Conservation (phyloP, 2,888 invertebrate species). For the Pollenia amentaria region DNA sequence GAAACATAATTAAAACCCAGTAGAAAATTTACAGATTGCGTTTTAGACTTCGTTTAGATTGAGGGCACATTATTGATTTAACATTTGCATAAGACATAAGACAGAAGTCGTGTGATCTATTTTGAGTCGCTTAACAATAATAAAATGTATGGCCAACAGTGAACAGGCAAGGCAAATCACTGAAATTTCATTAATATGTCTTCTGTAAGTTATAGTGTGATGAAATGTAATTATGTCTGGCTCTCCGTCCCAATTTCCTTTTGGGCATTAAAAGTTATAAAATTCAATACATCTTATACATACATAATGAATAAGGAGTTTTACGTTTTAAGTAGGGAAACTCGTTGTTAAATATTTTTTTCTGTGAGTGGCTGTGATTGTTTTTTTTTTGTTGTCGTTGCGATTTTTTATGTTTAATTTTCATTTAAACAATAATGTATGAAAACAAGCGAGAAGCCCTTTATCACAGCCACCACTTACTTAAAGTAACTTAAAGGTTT, state of each 20-base stretch:
- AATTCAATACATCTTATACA: constrained; percentile 40
- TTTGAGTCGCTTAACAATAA: too few relatives aligned
- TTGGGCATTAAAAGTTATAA: not conserved
- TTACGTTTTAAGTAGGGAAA: constrained; percentile 57
- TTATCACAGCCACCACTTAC: constrained; percentile 72
- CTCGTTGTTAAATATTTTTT: constrained; percentile 52
- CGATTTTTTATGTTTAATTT: constrained; percentile 58
- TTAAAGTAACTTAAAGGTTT: constrained; percentile 23
- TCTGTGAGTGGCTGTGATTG: constrained; percentile 28
- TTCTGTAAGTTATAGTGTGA: too few relatives aligned
- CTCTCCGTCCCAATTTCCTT: not conserved
- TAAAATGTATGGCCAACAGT: too few relatives aligned
- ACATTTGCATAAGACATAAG: too few relatives aligned
- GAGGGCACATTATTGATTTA: too few relatives aligned
- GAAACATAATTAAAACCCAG: constrained; percentile 1
- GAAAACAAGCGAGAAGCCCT: constrained; percentile 73
- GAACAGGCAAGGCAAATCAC: too few relatives aligned
- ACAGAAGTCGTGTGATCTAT: too few relatives aligned
- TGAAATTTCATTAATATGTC: too few relatives aligned
- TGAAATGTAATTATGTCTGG: not conserved
- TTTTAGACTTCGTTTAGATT: too few relatives aligned
- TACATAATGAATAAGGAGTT: constrained; percentile 60
- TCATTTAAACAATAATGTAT: constrained; percentile 70
- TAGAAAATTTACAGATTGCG: constrained; percentile 32
- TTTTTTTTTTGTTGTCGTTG: constrained; percentile 36